Conservation (phyloP, 2,797 vertebrate species). For the Heterohyrax brucei region DNA sequence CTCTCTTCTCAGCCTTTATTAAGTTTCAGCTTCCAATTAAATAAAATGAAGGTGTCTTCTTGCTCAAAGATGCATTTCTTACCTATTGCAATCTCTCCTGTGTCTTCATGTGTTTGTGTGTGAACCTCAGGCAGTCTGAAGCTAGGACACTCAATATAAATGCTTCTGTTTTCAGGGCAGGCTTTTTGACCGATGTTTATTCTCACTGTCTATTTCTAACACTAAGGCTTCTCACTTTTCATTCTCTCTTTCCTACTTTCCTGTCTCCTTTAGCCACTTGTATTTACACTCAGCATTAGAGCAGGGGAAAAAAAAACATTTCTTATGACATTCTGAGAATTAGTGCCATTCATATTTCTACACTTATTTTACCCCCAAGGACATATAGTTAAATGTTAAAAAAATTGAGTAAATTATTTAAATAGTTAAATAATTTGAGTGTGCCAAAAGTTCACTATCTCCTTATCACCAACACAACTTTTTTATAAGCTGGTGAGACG, state of each 20-base stretch:
- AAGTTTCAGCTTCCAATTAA: conserved; percentile 57
- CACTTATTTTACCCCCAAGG: background rate
- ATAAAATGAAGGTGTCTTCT: conserved; percentile 1
- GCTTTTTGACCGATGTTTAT: background rate
- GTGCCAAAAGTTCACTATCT: background rate
- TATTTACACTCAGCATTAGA: background rate
- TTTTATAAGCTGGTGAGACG: background rate
- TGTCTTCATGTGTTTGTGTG: background rate
- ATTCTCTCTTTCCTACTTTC: background rate
- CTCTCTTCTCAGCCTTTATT: conserved; percentile 79
- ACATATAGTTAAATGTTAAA: background rate
- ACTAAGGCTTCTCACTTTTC: background rate
- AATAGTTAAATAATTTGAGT: background rate
- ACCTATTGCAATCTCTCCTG: background rate
- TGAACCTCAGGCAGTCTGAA: background rate
- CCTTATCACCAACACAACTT: background rate
- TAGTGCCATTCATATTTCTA: background rate
- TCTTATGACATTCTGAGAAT: background rate
- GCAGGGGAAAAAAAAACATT: background rate
- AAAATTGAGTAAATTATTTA: too few relatives aligned
- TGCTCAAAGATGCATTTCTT: conserved; percentile 35
- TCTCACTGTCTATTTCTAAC: background rate
- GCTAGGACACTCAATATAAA: background rate
- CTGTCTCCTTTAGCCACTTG: background rate
- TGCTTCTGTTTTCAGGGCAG: background rate